Percentiles rank a stretch among this genome's conserved stretches.
These are phyloP conservation scores for Recurvirostra avosetta DNA, from an alignment of 2,113 vertebrate species.

Conservation along the genomic window DNA sequence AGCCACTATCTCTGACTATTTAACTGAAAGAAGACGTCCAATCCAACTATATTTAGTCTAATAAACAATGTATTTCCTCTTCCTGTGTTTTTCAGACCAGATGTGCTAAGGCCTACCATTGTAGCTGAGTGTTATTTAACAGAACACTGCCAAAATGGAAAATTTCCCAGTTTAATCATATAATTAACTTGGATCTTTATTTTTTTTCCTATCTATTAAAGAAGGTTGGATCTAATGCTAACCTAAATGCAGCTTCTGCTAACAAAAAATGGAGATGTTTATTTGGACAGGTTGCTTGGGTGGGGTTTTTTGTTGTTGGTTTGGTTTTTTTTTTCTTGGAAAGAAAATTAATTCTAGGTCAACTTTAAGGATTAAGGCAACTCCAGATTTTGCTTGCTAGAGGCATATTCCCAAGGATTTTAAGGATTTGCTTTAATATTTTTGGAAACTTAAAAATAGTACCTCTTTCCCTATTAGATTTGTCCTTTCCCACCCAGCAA, in stretches of 20 bases:
- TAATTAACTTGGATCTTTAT: not conserved
- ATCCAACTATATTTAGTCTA: conserved; percentile 13
- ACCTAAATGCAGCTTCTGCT: not conserved
- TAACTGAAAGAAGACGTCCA: not conserved
- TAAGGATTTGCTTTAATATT: conserved; percentile 16
- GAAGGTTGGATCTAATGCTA: not conserved
- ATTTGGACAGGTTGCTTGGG: not conserved
- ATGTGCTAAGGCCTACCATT: conserved; percentile 20
- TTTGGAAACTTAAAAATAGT: conserved; percentile 43
- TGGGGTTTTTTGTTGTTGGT: not conserved
- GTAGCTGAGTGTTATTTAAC: not conserved
- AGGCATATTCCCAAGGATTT: conserved; percentile 7
- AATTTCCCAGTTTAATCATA: not conserved
- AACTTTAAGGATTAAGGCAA: conserved; percentile 5
- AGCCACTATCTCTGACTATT: not conserved
- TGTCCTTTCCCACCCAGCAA: conserved; percentile 11
- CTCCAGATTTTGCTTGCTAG: not conserved
- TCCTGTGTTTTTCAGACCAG: conserved; percentile 33
- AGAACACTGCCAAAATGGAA: conserved; percentile 9
- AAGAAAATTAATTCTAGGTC: conserved; percentile 7
- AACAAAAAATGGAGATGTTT: not conserved
- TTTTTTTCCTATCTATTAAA: not conserved
- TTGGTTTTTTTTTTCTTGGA: too few species aligned
- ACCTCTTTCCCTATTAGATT: not conserved
- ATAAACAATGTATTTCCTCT: conserved; percentile 57